Percentiles rank a stretch among this genome's conserved stretches.
Conservation (phyloP, 2,113 vertebrate genomes). For the Daphoenositta chrysoptera region DNA sequence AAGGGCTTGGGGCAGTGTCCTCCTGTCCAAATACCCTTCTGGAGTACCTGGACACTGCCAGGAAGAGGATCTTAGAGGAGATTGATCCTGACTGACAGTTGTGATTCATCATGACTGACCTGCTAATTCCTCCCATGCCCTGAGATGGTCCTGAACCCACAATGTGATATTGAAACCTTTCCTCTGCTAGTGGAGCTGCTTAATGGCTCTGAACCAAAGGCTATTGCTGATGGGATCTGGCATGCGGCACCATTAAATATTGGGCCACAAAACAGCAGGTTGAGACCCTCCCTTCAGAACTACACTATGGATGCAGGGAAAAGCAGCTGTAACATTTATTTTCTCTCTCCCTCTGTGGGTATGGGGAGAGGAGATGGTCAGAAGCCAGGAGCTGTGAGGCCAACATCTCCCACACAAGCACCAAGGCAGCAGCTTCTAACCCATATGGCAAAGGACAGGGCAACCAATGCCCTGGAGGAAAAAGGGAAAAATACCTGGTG, state of each 20-base stretch:
- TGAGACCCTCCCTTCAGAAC: background rate
- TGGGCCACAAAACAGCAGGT: background rate
- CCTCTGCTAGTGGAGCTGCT: background rate
- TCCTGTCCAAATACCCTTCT: background rate
- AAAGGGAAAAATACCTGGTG: background rate
- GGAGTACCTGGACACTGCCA: accelerated
- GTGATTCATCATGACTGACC: background rate
- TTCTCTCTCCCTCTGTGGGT: background rate
- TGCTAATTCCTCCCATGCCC: background rate
- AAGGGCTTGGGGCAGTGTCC: accelerated
- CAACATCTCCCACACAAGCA: background rate
- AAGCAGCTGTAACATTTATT: background rate
- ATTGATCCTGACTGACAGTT: background rate
- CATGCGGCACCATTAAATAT: accelerated
- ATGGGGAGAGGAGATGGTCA: background rate
- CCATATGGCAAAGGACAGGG: background rate
- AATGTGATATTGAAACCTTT: accelerated
- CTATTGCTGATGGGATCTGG: background rate
- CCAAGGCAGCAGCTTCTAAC: background rate
- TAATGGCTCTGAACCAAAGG: background rate
- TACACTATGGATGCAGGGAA: accelerated
- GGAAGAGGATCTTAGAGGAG: background rate
- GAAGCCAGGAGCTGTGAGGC: background rate
- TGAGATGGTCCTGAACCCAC: accelerated
- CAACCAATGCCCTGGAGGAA: background rate